phyloP scores from a whole-genome alignment of 2,797 vertebrate species.

The Hydrolagus colliei region DNA sequence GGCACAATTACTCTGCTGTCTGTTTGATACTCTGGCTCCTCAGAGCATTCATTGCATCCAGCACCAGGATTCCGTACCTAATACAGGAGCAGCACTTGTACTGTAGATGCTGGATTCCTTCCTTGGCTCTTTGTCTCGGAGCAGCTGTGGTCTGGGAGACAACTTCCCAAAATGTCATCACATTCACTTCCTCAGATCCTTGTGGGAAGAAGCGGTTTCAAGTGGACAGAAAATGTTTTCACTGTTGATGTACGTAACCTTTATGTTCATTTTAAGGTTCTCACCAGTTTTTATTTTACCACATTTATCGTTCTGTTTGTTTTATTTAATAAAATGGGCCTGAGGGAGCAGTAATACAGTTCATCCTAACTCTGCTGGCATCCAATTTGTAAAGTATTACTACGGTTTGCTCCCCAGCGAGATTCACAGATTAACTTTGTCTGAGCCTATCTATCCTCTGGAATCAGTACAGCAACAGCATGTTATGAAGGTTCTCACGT shows the following conservation, averaged over 20 bases:
- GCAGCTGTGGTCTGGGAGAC: too few relatives aligned
- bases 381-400: neutral
- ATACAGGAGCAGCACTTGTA: neutral
- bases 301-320: neutral
- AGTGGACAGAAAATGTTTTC: neutral
- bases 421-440: neutral
- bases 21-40: conserved; percentile 51
- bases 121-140: too few relatives aligned
- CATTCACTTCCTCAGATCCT: neutral
- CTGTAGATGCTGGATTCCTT: too few relatives aligned
- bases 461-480: neutral
- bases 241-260: too few relatives aligned
- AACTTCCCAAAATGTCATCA: neutral
- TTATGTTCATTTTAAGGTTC: neutral
- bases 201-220: neutral
- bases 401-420: neutral
- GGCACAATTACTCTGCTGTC: conserved; percentile 49
- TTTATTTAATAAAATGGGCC: neutral
- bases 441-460: neutral
- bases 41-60: conserved; percentile 43
- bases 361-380: neutral
- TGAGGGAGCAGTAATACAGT: too few relatives aligned
- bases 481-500: neutral
- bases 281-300: neutral
- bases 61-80: conserved; percentile 35